phyloP scores from a whole-genome alignment of 2,888 invertebrate species.

The Agrenia bidenticulata region DNA sequence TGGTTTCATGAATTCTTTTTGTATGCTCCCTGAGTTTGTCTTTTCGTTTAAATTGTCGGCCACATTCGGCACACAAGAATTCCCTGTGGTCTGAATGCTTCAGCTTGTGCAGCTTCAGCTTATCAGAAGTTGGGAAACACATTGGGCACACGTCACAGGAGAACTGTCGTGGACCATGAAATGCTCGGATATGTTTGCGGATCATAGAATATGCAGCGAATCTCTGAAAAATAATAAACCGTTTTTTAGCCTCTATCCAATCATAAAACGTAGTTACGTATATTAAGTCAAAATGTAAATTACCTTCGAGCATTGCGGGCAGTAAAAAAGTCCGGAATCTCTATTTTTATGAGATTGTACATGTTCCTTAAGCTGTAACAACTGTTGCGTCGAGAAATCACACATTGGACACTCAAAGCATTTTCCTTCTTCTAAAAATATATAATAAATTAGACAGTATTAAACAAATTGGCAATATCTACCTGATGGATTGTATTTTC shows the following conservation, averaged over 20 bases:
- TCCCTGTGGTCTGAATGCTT: slow-evolving; percentile 64
- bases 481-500: slow-evolving; percentile 10
- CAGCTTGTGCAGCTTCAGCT: slow-evolving; percentile 70
- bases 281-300: too few relatives aligned
- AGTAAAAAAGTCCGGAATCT: slow-evolving; percentile 66
- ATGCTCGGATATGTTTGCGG: slow-evolving; percentile 72
- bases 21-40: slow-evolving; percentile 73
- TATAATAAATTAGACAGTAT: slow-evolving; percentile 1
- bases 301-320: slow-evolving; percentile 69
- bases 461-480: background rate
- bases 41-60: slow-evolving; percentile 74
- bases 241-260: too few relatives aligned
- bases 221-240: slow-evolving; percentile 55
- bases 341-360: slow-evolving; percentile 63
- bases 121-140: slow-evolving; percentile 70
- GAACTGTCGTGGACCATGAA: slow-evolving; percentile 69
- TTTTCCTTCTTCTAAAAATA: slow-evolving; percentile 60
- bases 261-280: too few relatives aligned
- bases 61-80: slow-evolving; percentile 72
- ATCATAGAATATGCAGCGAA: slow-evolving; percentile 70
- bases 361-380: slow-evolving; percentile 67
- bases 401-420: slow-evolving; percentile 74
- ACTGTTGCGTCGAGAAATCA: slow-evolving; percentile 66
- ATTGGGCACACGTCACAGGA: slow-evolving; percentile 69
- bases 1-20: slow-evolving; percentile 66